Base-by-base conservation (phyloP, 2,888 invertebrate genomes). In the Sialis fuliginosa region DNA sequence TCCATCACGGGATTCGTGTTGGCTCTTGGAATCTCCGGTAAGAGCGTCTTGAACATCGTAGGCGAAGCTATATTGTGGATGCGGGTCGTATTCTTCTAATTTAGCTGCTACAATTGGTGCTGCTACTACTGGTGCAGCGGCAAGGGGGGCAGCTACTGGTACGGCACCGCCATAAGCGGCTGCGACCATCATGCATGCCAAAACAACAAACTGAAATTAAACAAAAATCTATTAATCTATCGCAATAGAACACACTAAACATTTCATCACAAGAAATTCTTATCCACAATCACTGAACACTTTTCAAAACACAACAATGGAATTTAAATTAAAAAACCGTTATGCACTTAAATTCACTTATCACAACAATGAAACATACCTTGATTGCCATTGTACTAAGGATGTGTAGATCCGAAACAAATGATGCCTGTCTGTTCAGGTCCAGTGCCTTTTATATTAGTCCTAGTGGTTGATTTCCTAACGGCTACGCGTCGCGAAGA, bases 1-100 rank as follows among this genome's bases (percentile, higher is more conserved):
- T 0, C 73, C 74, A 32, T 68, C 68, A 2, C 73, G 64, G 5
- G 67, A 59, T 57, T 74, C 69, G 48, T 69, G 69, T 52, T 69
- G 69, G 58, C 61, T 69, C 62, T 70, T 69, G 4, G 67, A 68
- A 52, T 70, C 69, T 53, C 69, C 69, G 66, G 57, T 32, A 49
- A 67, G 60, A 48, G 65, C 61, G 51, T 70, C 69, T 51, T 69
- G 68, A 6, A 70, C 69, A 52, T 69, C 68, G 60, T 70, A 70
- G 0, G 69, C 63, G 59, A 65, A 70, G 58, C 63, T 66, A 63
- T 69, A 70, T 49, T 70, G 69, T 1, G 70, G 61, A 47, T 47
- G 47, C 7, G 47, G 47, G 39, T 47, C 47, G 42, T 42, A 47
- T 47, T 47, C 47, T 34, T 47, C 47, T 1, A 42, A 8, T 30